Base-by-base conservation (phyloP, 1,140 invertebrate species). In the Doryteuthis pealeii region DNA sequence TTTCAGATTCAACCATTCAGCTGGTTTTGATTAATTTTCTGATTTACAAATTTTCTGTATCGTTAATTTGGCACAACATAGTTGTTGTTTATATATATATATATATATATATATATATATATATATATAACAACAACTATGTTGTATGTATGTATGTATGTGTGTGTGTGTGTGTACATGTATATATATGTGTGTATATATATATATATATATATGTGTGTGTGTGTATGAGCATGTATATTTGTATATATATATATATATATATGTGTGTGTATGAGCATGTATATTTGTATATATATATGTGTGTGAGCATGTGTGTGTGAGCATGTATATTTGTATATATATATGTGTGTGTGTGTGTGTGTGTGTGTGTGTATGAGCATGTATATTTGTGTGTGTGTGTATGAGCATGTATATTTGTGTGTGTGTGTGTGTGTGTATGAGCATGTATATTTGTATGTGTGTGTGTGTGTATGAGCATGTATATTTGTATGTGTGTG, bases 141-240 rank as follows among this genome's bases (percentile, higher is more conserved):
- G 22, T 58, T 26, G 22, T 45, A 10, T 22, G 22, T 33, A 43
- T 26, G 18, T 26, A 31, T 71, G n/a, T 22, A 22, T 71, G 12
- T 31, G 43, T 14, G 6, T 35, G 33, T 71, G 18, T 58, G 31
- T 72, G 12, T 72, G 1, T 33, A 54, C 18, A 72, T 45, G 18
- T 10, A 72, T 6, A 28, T 72, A 65, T 72, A 62, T 62, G 18
- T 62, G 18, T 62, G 18, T 58, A 58, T 58, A 58, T 58, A 58
- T 2, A 58, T 58, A 58, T 58, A 58, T 58, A 58, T 62, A 62
- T 62, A 62, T 62, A 62, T 62, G 12, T 18, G 26, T 28, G 18
- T 22, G 18, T 12, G 18, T 28, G 18, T 62, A 62, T 28, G 18
- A 5, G 54, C 54, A 6, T 62, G 26, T 62, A 22, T 62, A 22